phyloP scores from a whole-genome alignment of 1,140 invertebrate genomes.

The Drosophila santomea region DNA sequence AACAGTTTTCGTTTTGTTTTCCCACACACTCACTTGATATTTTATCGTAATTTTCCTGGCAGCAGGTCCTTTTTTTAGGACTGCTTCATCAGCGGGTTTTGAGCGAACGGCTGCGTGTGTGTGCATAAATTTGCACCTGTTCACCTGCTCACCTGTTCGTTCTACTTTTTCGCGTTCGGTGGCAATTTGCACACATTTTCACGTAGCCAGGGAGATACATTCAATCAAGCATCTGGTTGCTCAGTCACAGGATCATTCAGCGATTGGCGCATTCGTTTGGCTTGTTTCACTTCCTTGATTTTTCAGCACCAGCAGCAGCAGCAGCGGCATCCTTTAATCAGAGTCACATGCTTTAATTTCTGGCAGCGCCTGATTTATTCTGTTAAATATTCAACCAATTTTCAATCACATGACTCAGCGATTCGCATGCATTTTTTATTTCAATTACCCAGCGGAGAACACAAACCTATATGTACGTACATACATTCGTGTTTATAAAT shows the following conservation, averaged over 20 bases:
- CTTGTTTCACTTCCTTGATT: background rate
- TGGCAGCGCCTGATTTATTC: background rate
- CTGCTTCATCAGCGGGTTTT: slow-evolving; percentile 44
- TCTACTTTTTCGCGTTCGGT: slow-evolving; percentile 16
- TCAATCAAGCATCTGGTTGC: slow-evolving; percentile 72
- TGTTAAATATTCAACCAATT: slow-evolving; percentile 10
- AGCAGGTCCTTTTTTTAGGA: slow-evolving; percentile 28
- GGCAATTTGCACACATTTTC: slow-evolving; percentile 52
- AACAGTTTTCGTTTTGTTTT: slow-evolving; percentile 17
- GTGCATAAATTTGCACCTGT: slow-evolving; percentile 61
- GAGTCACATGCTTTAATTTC: slow-evolving; percentile 1
- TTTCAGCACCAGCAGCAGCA: background rate
- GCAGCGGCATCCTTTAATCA: slow-evolving; percentile 6
- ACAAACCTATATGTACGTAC: slow-evolving; percentile 3
- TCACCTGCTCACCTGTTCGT: slow-evolving; percentile 31
- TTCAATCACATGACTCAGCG: slow-evolving; percentile 59
- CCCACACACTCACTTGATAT: slow-evolving; percentile 26
- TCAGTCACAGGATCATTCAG: slow-evolving; percentile 46
- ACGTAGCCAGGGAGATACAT: slow-evolving; percentile 56
- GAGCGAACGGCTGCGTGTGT: slow-evolving; percentile 41
- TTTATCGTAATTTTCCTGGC: slow-evolving; percentile 69
- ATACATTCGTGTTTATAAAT: slow-evolving; percentile 10
- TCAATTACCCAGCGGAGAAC: slow-evolving; percentile 55
- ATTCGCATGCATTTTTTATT: slow-evolving; percentile 74
- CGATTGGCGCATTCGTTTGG: slow-evolving; percentile 57